phyloP scores from a whole-genome alignment of 2,797 vertebrate species.

The Odontamblyopus lacepedii region DNA sequence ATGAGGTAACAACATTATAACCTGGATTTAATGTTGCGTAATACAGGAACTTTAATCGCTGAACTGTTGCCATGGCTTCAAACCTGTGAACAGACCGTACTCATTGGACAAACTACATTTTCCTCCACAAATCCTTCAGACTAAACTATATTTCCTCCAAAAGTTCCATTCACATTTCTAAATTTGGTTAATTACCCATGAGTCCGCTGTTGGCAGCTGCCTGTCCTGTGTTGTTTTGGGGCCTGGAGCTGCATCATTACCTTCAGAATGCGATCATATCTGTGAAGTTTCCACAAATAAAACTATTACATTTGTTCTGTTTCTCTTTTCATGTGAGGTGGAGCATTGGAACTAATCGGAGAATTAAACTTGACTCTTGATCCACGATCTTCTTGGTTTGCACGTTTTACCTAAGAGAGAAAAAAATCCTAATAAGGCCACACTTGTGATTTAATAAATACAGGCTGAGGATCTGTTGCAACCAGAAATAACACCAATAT shows the following conservation, averaged over 20 bases:
- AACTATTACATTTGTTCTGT: neutral
- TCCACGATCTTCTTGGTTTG: too few relatives aligned
- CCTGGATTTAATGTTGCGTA: too few relatives aligned
- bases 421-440: too few relatives aligned
- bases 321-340: neutral
- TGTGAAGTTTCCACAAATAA: conserved; percentile 5
- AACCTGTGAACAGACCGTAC: neutral
- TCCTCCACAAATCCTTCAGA: neutral
- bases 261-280: conserved; percentile 7
- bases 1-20: too few relatives aligned
- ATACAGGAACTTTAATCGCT: too few relatives aligned
- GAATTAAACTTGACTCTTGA: too few relatives aligned
- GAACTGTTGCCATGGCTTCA: neutral
- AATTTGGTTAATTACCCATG: neutral
- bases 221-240: neutral
- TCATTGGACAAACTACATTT: too few relatives aligned
- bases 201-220: neutral
- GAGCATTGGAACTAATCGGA: neutral
- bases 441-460: too few relatives aligned
- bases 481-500: too few relatives aligned
- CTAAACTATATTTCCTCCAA: neutral
- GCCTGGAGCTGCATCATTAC: conserved; percentile 5
- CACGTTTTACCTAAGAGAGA: too few relatives aligned
- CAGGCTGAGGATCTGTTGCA: too few relatives aligned
- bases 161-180: neutral